Conservation (phyloP, 2,888 invertebrate species). For the Lasioglossum lativentre region DNA sequence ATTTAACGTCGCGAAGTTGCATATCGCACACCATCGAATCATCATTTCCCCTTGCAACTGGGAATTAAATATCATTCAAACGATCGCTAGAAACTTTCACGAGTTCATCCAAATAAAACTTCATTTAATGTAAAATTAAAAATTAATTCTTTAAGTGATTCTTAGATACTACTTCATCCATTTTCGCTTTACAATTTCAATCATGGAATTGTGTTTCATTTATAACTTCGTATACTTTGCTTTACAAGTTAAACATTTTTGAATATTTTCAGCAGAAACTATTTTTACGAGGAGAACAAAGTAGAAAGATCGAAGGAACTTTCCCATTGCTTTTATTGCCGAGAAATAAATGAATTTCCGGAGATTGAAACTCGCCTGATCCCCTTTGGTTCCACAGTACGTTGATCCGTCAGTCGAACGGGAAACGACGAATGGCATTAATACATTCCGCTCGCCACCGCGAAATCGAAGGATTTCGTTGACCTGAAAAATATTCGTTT, state of each 20-base stretch:
- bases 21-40: background rate
- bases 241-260: background rate
- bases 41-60: background rate
- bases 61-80: slow-evolving; percentile 11
- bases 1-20: slow-evolving; percentile 20
- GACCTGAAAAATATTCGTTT: slow-evolving; percentile 46
- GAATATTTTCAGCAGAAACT: background rate
- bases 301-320: background rate
- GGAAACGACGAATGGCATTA: slow-evolving; percentile 1
- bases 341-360: background rate
- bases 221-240: background rate
- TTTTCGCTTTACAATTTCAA: background rate
- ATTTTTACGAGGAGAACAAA: background rate
- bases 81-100: background rate
- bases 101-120: background rate
- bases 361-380: background rate
- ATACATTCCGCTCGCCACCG: slow-evolving; percentile 6
- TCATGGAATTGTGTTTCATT: background rate
- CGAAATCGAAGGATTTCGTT: slow-evolving; percentile 16
- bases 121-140: background rate
- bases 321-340: background rate
- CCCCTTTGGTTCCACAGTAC: background rate
- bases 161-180: background rate
- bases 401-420: background rate
- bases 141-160: background rate